These are phyloP conservation scores for Hiodon alosoides DNA, from an alignment of 2,113 vertebrate species.

Conservation along the genomic window DNA sequence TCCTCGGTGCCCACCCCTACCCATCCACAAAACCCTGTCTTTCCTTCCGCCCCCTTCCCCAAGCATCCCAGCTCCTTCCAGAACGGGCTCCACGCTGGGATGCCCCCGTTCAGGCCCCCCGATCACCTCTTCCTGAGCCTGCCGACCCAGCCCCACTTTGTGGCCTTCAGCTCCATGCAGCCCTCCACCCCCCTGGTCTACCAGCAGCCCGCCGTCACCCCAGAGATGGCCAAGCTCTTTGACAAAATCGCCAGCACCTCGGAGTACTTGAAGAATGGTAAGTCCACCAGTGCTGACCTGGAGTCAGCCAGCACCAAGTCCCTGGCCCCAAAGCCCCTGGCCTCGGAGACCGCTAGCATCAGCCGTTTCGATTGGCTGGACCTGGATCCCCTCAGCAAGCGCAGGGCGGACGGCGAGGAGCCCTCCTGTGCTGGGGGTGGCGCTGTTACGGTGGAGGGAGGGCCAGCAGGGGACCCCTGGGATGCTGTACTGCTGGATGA, in stretches of 20 bases:
- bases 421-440: slow-evolving; percentile 32
- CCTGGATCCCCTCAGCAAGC: slow-evolving; percentile 87
- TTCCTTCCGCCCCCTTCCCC: slow-evolving; percentile 68
- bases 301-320: slow-evolving; percentile 60
- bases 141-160: slow-evolving; percentile 65
- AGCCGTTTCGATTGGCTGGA: slow-evolving; percentile 91
- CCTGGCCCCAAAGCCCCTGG: slow-evolving; percentile 53
- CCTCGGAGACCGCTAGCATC: slow-evolving; percentile 57
- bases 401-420: slow-evolving; percentile 72
- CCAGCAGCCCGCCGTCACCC: slow-evolving; percentile 66
- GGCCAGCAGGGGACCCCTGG: slow-evolving; percentile 82
- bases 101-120: slow-evolving; percentile 59
- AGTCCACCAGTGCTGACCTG: slow-evolving; percentile 65
- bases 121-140: slow-evolving; percentile 68
- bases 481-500: slow-evolving; percentile 87
- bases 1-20: slow-evolving; percentile 59
- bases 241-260: slow-evolving; percentile 96
- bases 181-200: slow-evolving; percentile 66
- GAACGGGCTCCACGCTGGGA: slow-evolving; percentile 75
- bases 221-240: slow-evolving; percentile 89
- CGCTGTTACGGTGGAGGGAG: slow-evolving; percentile 34
- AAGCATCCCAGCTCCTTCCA: slow-evolving; percentile 79
- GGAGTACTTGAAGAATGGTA: slow-evolving; percentile 86
- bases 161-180: slow-evolving; percentile 73
- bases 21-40: slow-evolving; percentile 59